Conservation (phyloP, 2,888 invertebrate species). For the Drosophila macrospina region DNA sequence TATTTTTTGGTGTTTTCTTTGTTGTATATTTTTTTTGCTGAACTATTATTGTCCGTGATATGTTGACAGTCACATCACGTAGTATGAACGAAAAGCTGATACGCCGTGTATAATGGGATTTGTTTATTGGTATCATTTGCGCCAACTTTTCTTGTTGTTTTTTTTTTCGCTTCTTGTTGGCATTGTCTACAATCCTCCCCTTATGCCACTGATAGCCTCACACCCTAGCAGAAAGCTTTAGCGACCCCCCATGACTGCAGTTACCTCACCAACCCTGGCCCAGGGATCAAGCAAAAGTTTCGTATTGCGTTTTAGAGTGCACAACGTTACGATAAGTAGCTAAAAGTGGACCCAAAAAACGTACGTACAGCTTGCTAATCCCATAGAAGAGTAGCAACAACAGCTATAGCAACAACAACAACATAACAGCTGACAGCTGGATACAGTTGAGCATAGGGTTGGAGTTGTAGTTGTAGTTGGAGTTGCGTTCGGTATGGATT, state of each 20-base stretch:
- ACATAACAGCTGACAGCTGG: slow-evolving; percentile 60
- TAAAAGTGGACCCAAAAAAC: slow-evolving; percentile 65
- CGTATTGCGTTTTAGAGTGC: slow-evolving; percentile 80
- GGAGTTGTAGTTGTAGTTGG: not conserved
- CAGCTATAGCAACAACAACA: slow-evolving; percentile 35
- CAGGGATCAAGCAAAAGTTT: slow-evolving; percentile 61
- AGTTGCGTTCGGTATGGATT: slow-evolving; percentile 12
- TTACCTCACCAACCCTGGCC: slow-evolving; percentile 1
- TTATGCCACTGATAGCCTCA: not conserved
- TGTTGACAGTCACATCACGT: slow-evolving; percentile 82
- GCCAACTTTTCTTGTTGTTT: slow-evolving; percentile 50
- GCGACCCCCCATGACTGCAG: slow-evolving; percentile 34
- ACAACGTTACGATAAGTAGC: slow-evolving; percentile 65
- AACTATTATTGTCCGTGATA: slow-evolving; percentile 28
- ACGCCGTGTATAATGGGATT: slow-evolving; percentile 84
- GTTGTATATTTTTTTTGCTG: slow-evolving; percentile 10
- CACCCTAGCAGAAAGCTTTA: not conserved
- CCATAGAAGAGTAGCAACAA: slow-evolving; percentile 48
- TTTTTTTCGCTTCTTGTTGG: not conserved
- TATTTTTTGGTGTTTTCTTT: slow-evolving; percentile 3
- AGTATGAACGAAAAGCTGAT: slow-evolving; percentile 83
- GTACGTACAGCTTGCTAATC: slow-evolving; percentile 68
- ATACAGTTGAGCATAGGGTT: slow-evolving; percentile 21
- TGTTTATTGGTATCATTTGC: slow-evolving; percentile 85
- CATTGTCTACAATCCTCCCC: slow-evolving; percentile 36